A percentile compares a stretch with the other conserved stretches of the same genome.
Evolutionary conservation across 2,888 invertebrate species (phyloP).

Genomic region (Phengaris alcon): DNA sequence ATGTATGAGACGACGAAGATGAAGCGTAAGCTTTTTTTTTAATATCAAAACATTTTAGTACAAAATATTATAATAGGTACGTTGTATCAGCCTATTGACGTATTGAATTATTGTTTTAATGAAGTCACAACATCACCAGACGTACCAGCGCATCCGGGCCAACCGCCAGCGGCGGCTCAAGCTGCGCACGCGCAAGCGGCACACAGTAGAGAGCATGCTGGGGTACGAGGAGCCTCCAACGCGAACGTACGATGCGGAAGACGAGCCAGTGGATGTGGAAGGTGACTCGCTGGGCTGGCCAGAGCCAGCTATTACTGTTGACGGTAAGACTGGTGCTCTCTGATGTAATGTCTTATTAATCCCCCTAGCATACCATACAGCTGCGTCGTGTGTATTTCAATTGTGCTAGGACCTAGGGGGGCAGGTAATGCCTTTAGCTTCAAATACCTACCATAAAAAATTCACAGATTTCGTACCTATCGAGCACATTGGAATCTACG

Average conservation of each 20-base stretch:
- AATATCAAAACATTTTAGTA: too few relatives aligned
- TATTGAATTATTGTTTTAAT: background rate
- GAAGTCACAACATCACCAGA: slow-evolving; percentile 46
- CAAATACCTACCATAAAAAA: too few relatives aligned
- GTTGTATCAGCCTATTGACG: background rate
- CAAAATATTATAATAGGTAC: too few relatives aligned
- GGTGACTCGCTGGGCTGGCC: slow-evolving; percentile 76
- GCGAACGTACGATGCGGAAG: slow-evolving; percentile 67
- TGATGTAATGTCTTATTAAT: too few relatives aligned
- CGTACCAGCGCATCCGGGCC: slow-evolving; percentile 74
- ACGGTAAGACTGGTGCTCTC: slow-evolving; percentile 48
- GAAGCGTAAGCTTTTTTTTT: too few relatives aligned
- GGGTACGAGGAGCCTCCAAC: slow-evolving; percentile 72
- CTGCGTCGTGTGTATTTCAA: too few relatives aligned
- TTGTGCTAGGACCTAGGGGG: too few relatives aligned
- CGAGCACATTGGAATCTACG: too few relatives aligned
- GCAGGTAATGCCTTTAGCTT: too few relatives aligned
- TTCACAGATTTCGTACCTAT: too few relatives aligned
- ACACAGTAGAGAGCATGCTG: slow-evolving; percentile 76
- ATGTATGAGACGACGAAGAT: too few relatives aligned
- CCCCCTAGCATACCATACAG: too few relatives aligned
- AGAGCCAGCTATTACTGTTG: slow-evolving; percentile 64
- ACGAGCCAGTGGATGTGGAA: slow-evolving; percentile 75
- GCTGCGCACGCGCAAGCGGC: slow-evolving; percentile 74
- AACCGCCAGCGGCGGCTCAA: slow-evolving; percentile 74